phyloP scores from a whole-genome alignment of 2,888 invertebrate genomes.

The Nebria brevicollis region DNA sequence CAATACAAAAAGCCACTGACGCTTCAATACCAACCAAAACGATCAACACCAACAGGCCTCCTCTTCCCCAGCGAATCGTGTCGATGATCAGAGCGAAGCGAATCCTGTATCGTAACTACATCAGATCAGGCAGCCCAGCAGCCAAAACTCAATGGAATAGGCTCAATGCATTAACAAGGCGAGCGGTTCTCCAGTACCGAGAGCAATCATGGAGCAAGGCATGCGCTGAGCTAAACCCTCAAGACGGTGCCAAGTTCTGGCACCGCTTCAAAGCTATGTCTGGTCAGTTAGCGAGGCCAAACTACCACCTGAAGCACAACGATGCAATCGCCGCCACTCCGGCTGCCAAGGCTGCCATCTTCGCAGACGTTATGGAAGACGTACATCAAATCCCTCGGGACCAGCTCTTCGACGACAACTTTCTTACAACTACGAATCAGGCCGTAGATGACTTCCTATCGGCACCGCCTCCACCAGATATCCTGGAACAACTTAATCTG shows the following conservation, averaged over 20 bases:
- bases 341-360: not conserved
- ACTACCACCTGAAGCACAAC: not conserved
- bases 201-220: not conserved
- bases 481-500: too few relatives aligned
- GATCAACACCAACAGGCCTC: too few relatives aligned
- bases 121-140: not conserved
- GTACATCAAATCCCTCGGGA: not conserved
- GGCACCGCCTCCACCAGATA: not conserved
- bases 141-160: constrained; percentile 16
- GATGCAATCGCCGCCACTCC: not conserved
- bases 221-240: not conserved
- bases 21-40: not conserved
- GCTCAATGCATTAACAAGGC: constrained; percentile 13
- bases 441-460: not conserved
- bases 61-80: not conserved
- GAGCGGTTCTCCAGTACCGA: not conserved
- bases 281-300: not conserved
- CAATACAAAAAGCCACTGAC: not conserved
- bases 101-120: not conserved
- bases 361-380: too few relatives aligned
- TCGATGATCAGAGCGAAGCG: constrained; percentile 3
- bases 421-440: not conserved
- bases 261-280: not conserved
- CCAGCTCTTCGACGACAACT: not conserved
- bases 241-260: not conserved